Evolutionary conservation across 1,140 invertebrate species (phyloP).

Genomic region (Zophobas atratus): DNA sequence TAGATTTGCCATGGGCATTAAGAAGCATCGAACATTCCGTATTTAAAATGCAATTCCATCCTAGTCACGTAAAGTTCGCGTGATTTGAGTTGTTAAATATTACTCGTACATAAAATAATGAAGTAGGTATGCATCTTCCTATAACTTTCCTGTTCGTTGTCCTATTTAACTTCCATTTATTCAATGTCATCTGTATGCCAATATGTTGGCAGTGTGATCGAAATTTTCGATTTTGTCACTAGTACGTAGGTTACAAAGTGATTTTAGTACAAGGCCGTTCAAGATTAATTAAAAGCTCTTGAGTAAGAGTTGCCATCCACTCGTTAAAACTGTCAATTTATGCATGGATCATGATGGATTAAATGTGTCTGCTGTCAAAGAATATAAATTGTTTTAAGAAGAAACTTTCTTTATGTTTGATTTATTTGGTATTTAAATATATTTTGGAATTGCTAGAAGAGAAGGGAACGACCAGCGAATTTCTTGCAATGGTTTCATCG

Average conservation of each 20-base stretch:
- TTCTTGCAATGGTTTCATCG: slow-evolving; percentile 19
- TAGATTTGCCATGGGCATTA: slow-evolving; percentile 11
- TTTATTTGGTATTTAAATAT: slow-evolving; percentile 20
- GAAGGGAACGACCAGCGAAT: slow-evolving; percentile 13
- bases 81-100: slow-evolving; percentile 30
- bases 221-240: slow-evolving; percentile 25
- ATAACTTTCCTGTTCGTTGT: slow-evolving; percentile 29
- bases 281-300: slow-evolving; percentile 30
- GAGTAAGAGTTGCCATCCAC: slow-evolving; percentile 4
- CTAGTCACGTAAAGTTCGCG: slow-evolving; percentile 27
- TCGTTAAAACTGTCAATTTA: slow-evolving; percentile 29
- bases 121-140: slow-evolving; percentile 18
- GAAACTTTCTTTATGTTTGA: slow-evolving; percentile 22
- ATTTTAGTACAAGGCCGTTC: slow-evolving; percentile 26
- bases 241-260: slow-evolving; percentile 2
- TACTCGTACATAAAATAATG: slow-evolving; percentile 22
- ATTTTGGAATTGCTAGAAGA: slow-evolving; percentile 3
- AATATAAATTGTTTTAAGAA: slow-evolving; percentile 15
- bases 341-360: slow-evolving; percentile 29
- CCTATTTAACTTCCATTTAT: slow-evolving; percentile 1
- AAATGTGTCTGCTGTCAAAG: slow-evolving; percentile 24
- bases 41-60: slow-evolving; percentile 23
- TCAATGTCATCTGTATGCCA: neutral
- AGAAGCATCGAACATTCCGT: slow-evolving; percentile 11
- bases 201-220: neutral